Evolutionary conservation across 2,888 invertebrate genomes (phyloP).

Genomic region (Netelia virgata): DNA sequence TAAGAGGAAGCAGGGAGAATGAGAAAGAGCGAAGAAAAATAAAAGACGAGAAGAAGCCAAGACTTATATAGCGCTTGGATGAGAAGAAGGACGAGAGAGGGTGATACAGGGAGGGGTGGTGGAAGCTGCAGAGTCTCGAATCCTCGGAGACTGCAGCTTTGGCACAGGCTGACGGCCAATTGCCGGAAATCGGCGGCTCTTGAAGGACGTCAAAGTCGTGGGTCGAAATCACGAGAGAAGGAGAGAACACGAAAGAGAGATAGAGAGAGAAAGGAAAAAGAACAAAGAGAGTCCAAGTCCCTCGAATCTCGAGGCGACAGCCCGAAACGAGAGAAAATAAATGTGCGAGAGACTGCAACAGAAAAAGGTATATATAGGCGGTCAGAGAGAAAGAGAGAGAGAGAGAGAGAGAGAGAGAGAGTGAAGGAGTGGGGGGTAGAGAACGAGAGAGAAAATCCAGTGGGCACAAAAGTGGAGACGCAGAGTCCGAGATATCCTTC

Average conservation of each 20-base stretch:
- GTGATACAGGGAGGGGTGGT: conserved; percentile 20
- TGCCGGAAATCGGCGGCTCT: conserved; percentile 76
- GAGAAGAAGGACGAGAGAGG: conserved; percentile 11
- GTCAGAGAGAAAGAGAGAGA: background rate
- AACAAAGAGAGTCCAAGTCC: conserved; percentile 38
- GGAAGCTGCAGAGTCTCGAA: conserved; percentile 23
- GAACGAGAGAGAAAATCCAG: conserved; percentile 13
- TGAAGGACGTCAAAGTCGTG: conserved; percentile 72
- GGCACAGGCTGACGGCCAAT: conserved; percentile 71
- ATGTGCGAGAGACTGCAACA: conserved; percentile 67
- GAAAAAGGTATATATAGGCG: background rate
- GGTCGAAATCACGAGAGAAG: conserved; percentile 68
- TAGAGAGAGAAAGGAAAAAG: conserved; percentile 52
- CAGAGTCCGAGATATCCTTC: background rate
- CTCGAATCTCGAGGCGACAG: conserved; percentile 61
- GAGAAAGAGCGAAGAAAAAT: conserved; percentile 17
- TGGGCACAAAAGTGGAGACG: background rate
- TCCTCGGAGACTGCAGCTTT: conserved; percentile 73
- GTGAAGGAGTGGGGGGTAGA: conserved; percentile 34
- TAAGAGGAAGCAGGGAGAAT: conserved; percentile 17
- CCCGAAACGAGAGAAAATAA: conserved; percentile 73
- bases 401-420: conserved; percentile 4
- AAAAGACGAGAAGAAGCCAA: background rate
- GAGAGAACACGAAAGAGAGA: conserved; percentile 43
- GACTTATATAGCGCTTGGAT: conserved; percentile 7